Percentiles rank a stretch among this genome's conserved stretches.
phyloP scores from a whole-genome alignment of 1,140 invertebrate species.

The Solenopsis fugax region DNA sequence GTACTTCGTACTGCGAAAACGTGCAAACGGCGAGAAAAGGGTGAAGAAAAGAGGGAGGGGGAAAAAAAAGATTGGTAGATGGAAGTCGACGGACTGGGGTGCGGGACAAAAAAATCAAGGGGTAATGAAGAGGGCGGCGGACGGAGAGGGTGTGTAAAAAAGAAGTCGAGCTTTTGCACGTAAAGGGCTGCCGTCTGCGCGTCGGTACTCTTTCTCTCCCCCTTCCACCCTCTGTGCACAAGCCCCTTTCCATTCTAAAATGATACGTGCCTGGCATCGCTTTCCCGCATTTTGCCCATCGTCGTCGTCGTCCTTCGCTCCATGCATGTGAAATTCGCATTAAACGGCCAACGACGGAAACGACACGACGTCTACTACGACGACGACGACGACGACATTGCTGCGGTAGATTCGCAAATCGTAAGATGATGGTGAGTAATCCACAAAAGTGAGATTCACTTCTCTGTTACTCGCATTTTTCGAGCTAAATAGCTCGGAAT shows the following conservation, averaged over 20 bases:
- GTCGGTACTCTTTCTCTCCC: conserved; percentile 17
- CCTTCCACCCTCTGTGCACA: conserved; percentile 21
- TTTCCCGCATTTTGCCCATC: conserved; percentile 69
- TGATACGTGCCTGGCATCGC: conserved; percentile 80
- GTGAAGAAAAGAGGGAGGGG: background rate
- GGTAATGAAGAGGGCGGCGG: conserved; percentile 40
- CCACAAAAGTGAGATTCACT: background rate
- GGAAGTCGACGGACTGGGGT: conserved; percentile 37
- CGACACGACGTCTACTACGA: conserved; percentile 33
- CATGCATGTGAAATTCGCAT: conserved; percentile 79
- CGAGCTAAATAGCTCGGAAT: conserved; percentile 28
- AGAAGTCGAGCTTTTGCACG: conserved; percentile 59
- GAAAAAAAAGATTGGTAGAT: conserved; percentile 33
- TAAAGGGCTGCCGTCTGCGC: conserved; percentile 73
- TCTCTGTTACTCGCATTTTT: conserved; percentile 2
- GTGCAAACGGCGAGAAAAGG: conserved; percentile 16
- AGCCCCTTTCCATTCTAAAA: conserved; percentile 79
- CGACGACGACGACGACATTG: conserved; percentile 43
- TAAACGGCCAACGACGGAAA: conserved; percentile 70
- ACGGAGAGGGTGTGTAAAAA: conserved; percentile 14
- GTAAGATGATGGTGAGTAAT: conserved; percentile 38
- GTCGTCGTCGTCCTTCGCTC: conserved; percentile 57
- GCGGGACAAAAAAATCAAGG: conserved; percentile 36
- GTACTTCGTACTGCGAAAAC: background rate
- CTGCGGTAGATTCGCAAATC: conserved; percentile 31